Percentiles rank a stretch among this genome's conserved stretches.
These are phyloP conservation scores for Napeogenes sylphis DNA, from an alignment of 2,888 invertebrate species.

Conservation along the genomic window DNA sequence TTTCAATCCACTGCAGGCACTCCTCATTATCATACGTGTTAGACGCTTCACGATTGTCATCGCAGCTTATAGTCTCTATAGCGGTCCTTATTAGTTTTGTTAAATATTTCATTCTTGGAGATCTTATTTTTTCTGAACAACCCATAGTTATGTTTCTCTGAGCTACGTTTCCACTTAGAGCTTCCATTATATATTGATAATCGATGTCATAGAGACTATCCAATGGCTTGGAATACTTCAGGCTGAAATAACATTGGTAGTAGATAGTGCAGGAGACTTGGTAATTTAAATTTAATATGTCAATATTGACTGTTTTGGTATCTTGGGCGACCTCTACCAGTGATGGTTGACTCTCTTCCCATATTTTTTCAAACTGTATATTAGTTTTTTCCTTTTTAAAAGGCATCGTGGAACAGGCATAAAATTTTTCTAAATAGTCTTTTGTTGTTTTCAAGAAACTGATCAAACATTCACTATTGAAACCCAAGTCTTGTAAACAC, in stretches of 20 bases:
- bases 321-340: slow-evolving; percentile 87
- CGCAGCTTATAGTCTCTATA: slow-evolving; percentile 83
- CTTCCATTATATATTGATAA: slow-evolving; percentile 77
- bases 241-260: slow-evolving; percentile 86
- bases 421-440: slow-evolving; percentile 69
- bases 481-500: slow-evolving; percentile 86
- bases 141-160: slow-evolving; percentile 79
- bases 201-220: slow-evolving; percentile 87
- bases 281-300: slow-evolving; percentile 87
- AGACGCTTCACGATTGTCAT: slow-evolving; percentile 71
- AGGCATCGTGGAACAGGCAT: slow-evolving; percentile 57
- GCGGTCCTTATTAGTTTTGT: slow-evolving; percentile 84
- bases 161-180: slow-evolving; percentile 56
- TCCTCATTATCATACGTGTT: slow-evolving; percentile 61
- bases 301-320: slow-evolving; percentile 85
- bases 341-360: slow-evolving; percentile 82
- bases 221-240: slow-evolving; percentile 85
- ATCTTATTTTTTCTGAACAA: slow-evolving; percentile 83
- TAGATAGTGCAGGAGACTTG: slow-evolving; percentile 87
- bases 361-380: slow-evolving; percentile 80
- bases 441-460: slow-evolving; percentile 67
- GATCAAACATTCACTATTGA: slow-evolving; percentile 80
- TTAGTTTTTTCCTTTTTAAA: slow-evolving; percentile 55
- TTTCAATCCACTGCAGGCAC: slow-evolving; percentile 82
- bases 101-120: slow-evolving; percentile 84